Percentiles rank a stretch among this genome's conserved stretches.
Evolutionary conservation across 1,140 invertebrate species (phyloP).

Genomic region (Patella vulgata): DNA sequence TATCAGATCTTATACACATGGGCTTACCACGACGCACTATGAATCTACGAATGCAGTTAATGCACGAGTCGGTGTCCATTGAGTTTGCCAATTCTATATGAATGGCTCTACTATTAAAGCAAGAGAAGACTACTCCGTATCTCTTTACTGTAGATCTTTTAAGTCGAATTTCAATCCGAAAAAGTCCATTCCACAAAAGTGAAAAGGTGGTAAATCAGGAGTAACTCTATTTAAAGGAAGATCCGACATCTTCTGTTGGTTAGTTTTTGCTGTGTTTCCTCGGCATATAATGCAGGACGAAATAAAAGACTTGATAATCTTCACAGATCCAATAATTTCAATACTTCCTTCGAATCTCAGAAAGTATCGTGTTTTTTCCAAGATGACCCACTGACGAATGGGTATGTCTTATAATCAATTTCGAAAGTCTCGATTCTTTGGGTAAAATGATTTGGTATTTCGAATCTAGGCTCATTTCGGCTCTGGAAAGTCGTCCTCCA

Average conservation of each 20-base stretch:
- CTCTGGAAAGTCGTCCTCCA: slow-evolving; percentile 16
- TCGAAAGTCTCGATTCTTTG: slow-evolving; percentile 1
- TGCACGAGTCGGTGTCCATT: slow-evolving; percentile 26
- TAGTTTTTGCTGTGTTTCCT: not conserved
- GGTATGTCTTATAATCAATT: slow-evolving; percentile 10
- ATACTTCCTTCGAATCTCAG: slow-evolving; percentile 2
- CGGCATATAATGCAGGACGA: slow-evolving; percentile 1
- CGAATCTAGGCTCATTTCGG: slow-evolving; percentile 3
- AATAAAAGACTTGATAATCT: slow-evolving; percentile 5
- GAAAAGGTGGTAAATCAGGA: slow-evolving; percentile 38
- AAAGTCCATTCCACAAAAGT: slow-evolving; percentile 42
- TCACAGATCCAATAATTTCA: slow-evolving; percentile 13
- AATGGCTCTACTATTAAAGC: slow-evolving; percentile 28
- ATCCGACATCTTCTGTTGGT: slow-evolving; percentile 30
- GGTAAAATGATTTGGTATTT: slow-evolving; percentile 33
- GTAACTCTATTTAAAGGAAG: slow-evolving; percentile 21
- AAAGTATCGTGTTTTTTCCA: slow-evolving; percentile 14
- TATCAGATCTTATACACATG: slow-evolving; percentile 9
- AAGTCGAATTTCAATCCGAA: slow-evolving; percentile 39
- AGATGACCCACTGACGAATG: slow-evolving; percentile 14
- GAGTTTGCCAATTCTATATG: slow-evolving; percentile 38
- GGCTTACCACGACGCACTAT: slow-evolving; percentile 22
- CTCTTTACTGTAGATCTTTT: slow-evolving; percentile 28
- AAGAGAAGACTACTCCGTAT: slow-evolving; percentile 45
- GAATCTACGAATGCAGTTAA: slow-evolving; percentile 33